Conservation (phyloP, 2,888 invertebrate species). For the Himalopsyche kuldschensis region DNA sequence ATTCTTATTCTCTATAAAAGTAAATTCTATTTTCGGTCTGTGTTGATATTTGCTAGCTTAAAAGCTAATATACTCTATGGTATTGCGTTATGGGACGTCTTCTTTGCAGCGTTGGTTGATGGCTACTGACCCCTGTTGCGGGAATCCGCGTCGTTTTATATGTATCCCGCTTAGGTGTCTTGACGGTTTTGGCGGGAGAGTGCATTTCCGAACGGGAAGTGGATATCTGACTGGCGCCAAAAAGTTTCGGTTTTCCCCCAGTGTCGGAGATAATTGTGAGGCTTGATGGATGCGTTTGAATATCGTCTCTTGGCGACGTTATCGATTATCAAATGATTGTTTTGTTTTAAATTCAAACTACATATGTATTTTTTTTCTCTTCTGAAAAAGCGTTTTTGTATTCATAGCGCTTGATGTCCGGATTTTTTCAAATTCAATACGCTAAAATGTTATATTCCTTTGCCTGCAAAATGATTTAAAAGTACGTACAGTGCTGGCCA, state of each 20-base stretch:
- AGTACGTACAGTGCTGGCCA: too few relatives aligned
- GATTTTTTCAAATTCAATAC: too few relatives aligned
- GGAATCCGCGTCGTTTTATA: background rate
- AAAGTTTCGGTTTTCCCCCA: background rate
- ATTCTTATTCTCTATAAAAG: background rate
- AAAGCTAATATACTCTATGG: background rate
- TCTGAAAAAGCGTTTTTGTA: too few relatives aligned
- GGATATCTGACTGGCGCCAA: background rate
- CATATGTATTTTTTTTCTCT: too few relatives aligned
- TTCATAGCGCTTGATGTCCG: too few relatives aligned
- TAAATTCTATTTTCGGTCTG: background rate
- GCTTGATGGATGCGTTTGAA: background rate
- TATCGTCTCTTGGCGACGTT: background rate
- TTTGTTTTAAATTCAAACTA: background rate
- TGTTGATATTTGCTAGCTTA: background rate
- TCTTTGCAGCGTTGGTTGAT: background rate
- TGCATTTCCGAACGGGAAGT: slow-evolving; percentile 5
- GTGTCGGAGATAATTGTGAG: background rate
- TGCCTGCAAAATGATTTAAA: too few relatives aligned
- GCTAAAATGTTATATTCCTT: too few relatives aligned
- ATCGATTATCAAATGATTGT: background rate
- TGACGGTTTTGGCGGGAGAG: slow-evolving; percentile 8
- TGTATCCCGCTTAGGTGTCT: background rate
- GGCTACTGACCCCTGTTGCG: background rate
- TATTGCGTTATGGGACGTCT: background rate